Conservation (phyloP, 2,888 invertebrate species). For the Acleris literana region DNA sequence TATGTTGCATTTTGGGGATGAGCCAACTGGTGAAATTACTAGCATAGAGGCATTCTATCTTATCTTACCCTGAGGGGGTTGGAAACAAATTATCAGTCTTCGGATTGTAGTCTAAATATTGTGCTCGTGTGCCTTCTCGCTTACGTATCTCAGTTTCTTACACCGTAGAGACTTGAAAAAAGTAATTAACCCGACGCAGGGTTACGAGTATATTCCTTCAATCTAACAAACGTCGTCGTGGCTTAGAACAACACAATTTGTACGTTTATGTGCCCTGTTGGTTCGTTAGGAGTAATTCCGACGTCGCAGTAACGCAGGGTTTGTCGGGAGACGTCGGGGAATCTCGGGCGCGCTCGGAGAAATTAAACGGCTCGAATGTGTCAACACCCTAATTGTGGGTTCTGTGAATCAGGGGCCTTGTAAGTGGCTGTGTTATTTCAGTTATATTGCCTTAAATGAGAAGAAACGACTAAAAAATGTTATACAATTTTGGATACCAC, state of each 20-base stretch:
- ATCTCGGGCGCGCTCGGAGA: conserved; percentile 5
- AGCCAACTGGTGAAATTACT: too few relatives aligned
- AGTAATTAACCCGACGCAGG: conserved; percentile 23
- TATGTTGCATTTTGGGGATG: too few relatives aligned
- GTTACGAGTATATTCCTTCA: conserved; percentile 10
- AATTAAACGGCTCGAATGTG: not conserved
- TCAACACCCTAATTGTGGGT: conserved; percentile 2
- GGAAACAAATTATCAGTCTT: too few relatives aligned
- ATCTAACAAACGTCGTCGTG: conserved; percentile 15
- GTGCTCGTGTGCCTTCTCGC: not conserved
- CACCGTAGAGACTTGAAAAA: conserved; percentile 14
- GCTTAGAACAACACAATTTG: conserved; percentile 23
- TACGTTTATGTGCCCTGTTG: not conserved
- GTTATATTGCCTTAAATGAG: too few relatives aligned
- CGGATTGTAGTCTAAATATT: too few relatives aligned
- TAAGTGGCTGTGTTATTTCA: too few relatives aligned
- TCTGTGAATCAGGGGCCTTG: too few relatives aligned
- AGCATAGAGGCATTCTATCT: too few relatives aligned
- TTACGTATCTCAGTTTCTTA: conserved; percentile 6
- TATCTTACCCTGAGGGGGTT: too few relatives aligned
- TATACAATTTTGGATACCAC: too few relatives aligned
- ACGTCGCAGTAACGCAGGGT: conserved; percentile 5
- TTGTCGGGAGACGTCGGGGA: conserved; percentile 11
- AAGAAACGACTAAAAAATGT: too few relatives aligned
- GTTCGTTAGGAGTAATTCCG: conserved; percentile 25